Evolutionary conservation across 1,140 invertebrate genomes (phyloP).

Genomic region (Brachionus rotundiformis): DNA sequence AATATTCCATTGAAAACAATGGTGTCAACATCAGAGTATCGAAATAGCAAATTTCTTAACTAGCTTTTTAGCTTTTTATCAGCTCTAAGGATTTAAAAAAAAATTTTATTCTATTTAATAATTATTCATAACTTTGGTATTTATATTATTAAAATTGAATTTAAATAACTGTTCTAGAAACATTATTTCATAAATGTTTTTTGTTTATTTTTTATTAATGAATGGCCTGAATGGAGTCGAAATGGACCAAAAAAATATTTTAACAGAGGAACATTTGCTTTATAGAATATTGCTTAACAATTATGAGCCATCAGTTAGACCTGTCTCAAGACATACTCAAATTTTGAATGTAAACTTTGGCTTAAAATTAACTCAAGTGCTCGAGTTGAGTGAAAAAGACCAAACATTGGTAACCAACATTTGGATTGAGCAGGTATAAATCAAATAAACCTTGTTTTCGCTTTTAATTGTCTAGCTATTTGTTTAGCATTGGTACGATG

Average conservation of each 20-base stretch:
- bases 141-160: background rate
- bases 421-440: slow-evolving; percentile 81
- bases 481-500: slow-evolving; percentile 80
- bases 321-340: slow-evolving; percentile 52
- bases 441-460: no score
- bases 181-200: background rate
- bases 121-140: no score
- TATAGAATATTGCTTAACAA: slow-evolving; percentile 19
- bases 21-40: background rate
- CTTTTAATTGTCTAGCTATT: background rate
- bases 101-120: background rate
- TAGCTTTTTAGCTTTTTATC: background rate
- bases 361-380: slow-evolving; percentile 60
- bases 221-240: background rate
- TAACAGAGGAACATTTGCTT: slow-evolving; percentile 42
- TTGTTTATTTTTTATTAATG: background rate
- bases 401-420: slow-evolving; percentile 89
- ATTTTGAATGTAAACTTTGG: slow-evolving; percentile 58
- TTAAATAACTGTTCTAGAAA: background rate
- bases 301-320: slow-evolving; percentile 50
- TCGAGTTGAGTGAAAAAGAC: slow-evolving; percentile 69
- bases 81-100: background rate
- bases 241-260: background rate
- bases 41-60: background rate
- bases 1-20: background rate